phyloP scores from a whole-genome alignment of 2,888 invertebrate genomes.

The Leuctra nigra region DNA sequence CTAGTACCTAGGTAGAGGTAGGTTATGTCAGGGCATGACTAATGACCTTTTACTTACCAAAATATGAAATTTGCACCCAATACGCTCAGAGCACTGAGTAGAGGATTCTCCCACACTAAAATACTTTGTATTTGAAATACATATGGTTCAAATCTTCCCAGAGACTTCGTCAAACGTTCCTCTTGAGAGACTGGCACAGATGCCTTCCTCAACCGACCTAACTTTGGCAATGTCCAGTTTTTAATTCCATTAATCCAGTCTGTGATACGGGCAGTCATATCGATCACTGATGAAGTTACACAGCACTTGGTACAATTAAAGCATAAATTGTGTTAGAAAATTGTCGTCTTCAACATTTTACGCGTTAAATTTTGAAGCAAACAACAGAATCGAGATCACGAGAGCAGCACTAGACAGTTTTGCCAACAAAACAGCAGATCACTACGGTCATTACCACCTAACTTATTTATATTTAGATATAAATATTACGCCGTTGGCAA shows the following conservation, averaged over 20 bases:
- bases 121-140: conserved; percentile 32
- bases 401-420: too few species aligned
- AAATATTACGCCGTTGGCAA: background rate
- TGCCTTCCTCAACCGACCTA: background rate
- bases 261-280: background rate
- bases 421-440: too few species aligned
- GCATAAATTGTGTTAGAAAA: background rate
- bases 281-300: too few species aligned
- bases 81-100: conserved; percentile 37
- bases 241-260: background rate
- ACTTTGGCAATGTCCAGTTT: background rate
- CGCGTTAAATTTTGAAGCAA: background rate
- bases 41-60: conserved; percentile 38
- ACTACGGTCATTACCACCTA: too few species aligned
- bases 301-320: too few species aligned
- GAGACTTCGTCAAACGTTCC: conserved; percentile 21
- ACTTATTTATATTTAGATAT: background rate
- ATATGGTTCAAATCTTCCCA: conserved; percentile 30
- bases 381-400: background rate
- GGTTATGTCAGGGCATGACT: background rate
- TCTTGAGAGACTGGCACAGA: conserved; percentile 3
- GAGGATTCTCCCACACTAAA: conserved; percentile 40
- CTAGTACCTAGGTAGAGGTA: background rate
- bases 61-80: conserved; percentile 39
- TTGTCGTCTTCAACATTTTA: background rate